Evolutionary conservation across 37 sponge, comb jelly and placozoan species (phyloP), one percentile per base, ranked within the genome.

Genomic region (Halichondria panicea): DNA sequence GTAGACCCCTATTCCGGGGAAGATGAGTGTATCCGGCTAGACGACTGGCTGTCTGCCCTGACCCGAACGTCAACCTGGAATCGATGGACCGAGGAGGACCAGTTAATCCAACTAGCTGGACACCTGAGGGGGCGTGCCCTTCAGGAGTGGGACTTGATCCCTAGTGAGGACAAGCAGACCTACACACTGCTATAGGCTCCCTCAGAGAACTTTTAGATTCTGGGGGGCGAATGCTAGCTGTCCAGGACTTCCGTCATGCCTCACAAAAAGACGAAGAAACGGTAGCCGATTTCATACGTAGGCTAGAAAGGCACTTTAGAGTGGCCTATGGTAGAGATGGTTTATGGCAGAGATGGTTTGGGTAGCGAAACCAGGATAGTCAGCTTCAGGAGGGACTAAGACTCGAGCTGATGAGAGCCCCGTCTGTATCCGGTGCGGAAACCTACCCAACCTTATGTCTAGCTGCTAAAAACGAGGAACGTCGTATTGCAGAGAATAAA

Each of bases 11-110:
- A 78, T 36, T 68, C 79, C 21, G 87, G 75, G 35, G 80, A 85
- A 30, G 74, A 84, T 33, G 69, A 61, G 8, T 70, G 70, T 43
- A 12, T 67, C 33, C 68, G 38, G 11, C 50, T 76, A 24, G 84
- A 84, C 24, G 84, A 84, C 41, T 84, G 84, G 84, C 52, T 84
- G 15, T 71, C 77, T 2, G 25, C 50, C 1, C 71, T 84, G 12
- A 34, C 54, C 27, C 25, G 84, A 39, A 71, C 63, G 7, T 25
- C 70, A 5, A 18, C 34, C 13, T 84, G 85, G 79, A 71, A 85
- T 53, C 58, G 36, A 3, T 85, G 87, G 80, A 46, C 73, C 22
- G 69, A 53, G 30, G 73, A 70, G 52, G 87, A 85, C 32, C n/a
- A n/a, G n/a, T n/a, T n/a, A n/a, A n/a, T n/a, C n/a, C n/a, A n/a